Evolutionary conservation across 2,888 invertebrate species (phyloP).

Genomic region (Harpagoxenus sublaevis): DNA sequence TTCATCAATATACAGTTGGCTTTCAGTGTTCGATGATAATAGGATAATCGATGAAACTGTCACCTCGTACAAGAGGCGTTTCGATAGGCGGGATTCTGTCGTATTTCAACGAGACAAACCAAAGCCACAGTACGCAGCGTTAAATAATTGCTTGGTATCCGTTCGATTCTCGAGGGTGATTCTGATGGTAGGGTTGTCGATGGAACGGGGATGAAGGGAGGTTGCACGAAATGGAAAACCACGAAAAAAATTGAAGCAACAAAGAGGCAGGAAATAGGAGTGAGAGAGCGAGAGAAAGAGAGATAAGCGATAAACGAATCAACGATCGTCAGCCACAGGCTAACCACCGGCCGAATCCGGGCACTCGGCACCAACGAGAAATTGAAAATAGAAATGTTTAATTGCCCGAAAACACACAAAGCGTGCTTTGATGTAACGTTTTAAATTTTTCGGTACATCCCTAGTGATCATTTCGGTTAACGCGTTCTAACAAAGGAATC

Average conservation of each 20-base stretch:
- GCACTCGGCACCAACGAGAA: conserved; percentile 80
- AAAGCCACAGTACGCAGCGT: conserved; percentile 77
- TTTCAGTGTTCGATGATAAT: conserved; percentile 72
- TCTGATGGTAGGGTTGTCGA: conserved; percentile 76
- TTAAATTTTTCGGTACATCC: conserved; percentile 67
- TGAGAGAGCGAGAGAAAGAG: conserved; percentile 63
- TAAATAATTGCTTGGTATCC: conserved; percentile 79
- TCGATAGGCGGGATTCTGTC: conserved; percentile 72
- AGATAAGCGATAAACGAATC: conserved; percentile 84
- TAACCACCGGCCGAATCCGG: conserved; percentile 79
- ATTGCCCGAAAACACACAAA: conserved; percentile 83
- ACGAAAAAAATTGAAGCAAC: conserved; percentile 78
- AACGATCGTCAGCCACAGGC: conserved; percentile 84
- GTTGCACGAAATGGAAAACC: conserved; percentile 76
- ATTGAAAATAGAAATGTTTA: conserved; percentile 85
- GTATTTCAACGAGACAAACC: conserved; percentile 79
- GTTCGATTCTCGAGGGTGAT: conserved; percentile 78
- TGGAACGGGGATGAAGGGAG: conserved; percentile 68
- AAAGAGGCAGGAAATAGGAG: conserved; percentile 69
- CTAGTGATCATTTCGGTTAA: conserved; percentile 13
- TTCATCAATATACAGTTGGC: conserved; percentile 62
- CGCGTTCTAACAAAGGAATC: background rate
- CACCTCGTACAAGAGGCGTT: conserved; percentile 73
- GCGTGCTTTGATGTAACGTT: conserved; percentile 69
- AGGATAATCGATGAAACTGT: conserved; percentile 78